A percentile compares a stretch with the other conserved stretches of the same genome.
Conservation (phyloP, 2,113 vertebrate genomes). For the Zosterops lateralis region DNA sequence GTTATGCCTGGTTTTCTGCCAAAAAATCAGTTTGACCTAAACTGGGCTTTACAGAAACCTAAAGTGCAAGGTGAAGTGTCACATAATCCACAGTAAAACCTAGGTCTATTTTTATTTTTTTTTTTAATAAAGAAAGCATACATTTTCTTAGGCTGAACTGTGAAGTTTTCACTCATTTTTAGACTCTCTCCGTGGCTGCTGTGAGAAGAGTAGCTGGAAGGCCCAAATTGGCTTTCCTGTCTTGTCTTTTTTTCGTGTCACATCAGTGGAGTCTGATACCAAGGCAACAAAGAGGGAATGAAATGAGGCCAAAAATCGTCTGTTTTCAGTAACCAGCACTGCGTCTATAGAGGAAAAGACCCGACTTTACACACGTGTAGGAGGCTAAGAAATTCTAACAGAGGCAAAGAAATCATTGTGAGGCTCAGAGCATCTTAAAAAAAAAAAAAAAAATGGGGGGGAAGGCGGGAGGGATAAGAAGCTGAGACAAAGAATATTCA, state of each 20-base stretch:
- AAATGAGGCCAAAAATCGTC: not conserved
- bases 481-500: not conserved
- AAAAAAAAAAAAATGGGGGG: not conserved
- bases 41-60: constrained; percentile 32
- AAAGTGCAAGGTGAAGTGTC: constrained; percentile 51
- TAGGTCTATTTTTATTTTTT: not conserved
- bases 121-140: not conserved
- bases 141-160: not conserved
- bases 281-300: not conserved
- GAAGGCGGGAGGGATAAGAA: not conserved
- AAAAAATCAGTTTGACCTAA: constrained; percentile 55
- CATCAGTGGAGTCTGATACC: not conserved
- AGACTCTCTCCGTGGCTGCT: not conserved
- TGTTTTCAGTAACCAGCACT: not conserved
- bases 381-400: not conserved
- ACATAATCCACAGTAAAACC: constrained; percentile 2
- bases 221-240: not conserved
- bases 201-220: not conserved
- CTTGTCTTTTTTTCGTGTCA: not conserved
- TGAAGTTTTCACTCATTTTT: not conserved
- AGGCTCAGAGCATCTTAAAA: not conserved
- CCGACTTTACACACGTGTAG: not conserved
- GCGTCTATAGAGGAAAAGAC: not conserved
- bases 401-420: not conserved
- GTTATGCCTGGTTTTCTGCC: constrained; percentile 61